phyloP scores from a whole-genome alignment of 2,797 vertebrate species.

The Schizopygopsis pylzovi region DNA sequence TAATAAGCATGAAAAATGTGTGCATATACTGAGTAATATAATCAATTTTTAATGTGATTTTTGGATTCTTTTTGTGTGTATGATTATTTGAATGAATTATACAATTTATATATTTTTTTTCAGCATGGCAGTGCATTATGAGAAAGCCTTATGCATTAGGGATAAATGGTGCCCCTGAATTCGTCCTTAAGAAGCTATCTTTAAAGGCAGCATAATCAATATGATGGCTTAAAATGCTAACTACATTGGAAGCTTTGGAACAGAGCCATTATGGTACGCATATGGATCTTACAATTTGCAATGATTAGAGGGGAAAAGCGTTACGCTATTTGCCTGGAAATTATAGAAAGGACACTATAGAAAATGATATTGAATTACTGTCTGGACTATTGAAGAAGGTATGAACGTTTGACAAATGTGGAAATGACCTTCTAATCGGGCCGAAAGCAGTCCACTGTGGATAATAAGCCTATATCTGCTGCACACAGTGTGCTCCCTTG shows the following conservation, averaged over 20 bases:
- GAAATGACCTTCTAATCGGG: conserved; percentile 35
- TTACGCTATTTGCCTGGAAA: not conserved
- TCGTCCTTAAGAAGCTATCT: not conserved
- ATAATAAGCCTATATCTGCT: conserved; percentile 26
- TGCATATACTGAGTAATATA: no score
- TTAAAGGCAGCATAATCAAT: conserved; percentile 19
- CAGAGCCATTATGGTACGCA: not conserved
- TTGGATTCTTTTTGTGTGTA: not conserved
- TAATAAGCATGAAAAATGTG: not conserved
- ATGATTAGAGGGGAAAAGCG: not conserved
- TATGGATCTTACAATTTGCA: conserved; percentile 4
- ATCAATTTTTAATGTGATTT: not conserved
- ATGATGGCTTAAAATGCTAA: not conserved
- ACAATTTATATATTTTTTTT: not conserved
- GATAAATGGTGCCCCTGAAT: not conserved
- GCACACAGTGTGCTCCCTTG: not conserved
- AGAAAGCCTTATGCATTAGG: conserved; percentile 8
- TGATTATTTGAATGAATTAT: not conserved
- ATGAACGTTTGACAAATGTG: conserved; percentile 28
- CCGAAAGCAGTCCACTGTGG: conserved; percentile 30
- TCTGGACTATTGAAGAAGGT: not conserved
- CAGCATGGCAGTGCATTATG: not conserved
- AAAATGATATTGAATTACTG: not conserved
- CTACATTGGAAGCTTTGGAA: not conserved
- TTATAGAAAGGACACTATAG: not conserved